Conservation (phyloP, 1,140 invertebrate genomes). For the Aphaenogaster rudis region DNA sequence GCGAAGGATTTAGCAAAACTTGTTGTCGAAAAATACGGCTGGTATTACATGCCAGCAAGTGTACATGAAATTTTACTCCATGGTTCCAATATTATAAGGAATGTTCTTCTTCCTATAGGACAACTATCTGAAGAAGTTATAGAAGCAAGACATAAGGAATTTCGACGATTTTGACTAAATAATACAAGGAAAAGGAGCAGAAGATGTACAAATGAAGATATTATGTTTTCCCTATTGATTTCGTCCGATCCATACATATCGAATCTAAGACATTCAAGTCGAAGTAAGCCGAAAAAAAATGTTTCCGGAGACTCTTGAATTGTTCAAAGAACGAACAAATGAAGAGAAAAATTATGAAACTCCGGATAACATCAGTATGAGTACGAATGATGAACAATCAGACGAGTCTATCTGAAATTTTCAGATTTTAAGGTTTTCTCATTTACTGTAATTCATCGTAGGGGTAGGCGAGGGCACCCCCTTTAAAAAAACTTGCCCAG, state of each 20-base stretch:
- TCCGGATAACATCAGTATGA: not conserved
- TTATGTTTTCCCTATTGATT: conserved; percentile 5
- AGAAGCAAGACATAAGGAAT: conserved; percentile 11
- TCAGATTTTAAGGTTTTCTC: not conserved
- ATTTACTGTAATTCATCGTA: not conserved
- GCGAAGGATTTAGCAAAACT: not conserved
- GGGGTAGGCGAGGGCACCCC: not conserved
- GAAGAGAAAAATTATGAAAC: not conserved
- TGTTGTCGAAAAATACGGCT: not conserved
- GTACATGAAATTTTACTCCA: conserved; percentile 2
- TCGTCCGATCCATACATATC: conserved; percentile 19
- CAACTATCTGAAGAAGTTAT: not conserved
- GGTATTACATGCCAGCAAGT: not conserved
- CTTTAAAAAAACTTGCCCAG: not conserved
- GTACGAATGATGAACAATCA: not conserved
- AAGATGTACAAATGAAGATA: conserved; percentile 14
- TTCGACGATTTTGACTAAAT: conserved; percentile 2
- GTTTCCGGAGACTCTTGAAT: conserved; percentile 12
- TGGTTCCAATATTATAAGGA: not conserved
- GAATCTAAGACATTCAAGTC: not conserved
- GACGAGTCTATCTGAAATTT: not conserved
- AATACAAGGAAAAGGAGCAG: not conserved
- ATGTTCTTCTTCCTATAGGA: not conserved
- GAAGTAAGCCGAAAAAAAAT: not conserved
- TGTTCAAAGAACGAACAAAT: not conserved